These are phyloP conservation scores for Pluvialis apricaria DNA, from an alignment of 2,113 vertebrate genomes.

Conservation along the genomic window DNA sequence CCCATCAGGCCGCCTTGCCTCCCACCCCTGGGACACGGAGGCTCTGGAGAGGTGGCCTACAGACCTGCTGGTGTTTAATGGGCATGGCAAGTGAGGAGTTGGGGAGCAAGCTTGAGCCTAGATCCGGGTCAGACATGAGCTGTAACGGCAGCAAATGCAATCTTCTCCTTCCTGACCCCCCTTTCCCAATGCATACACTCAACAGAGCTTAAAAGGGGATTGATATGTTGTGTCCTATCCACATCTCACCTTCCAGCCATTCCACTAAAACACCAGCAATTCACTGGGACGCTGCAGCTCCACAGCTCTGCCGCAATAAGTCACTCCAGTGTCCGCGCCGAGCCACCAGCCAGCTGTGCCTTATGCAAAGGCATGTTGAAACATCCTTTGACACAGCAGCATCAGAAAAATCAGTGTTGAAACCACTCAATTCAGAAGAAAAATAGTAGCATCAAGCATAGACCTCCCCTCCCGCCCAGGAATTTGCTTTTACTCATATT, in stretches of 20 bases:
- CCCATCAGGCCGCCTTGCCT: not conserved
- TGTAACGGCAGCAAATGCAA: not conserved
- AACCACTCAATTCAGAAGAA: not conserved
- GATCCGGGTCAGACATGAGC: not conserved
- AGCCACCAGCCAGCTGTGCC: not conserved
- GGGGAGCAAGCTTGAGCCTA: not conserved
- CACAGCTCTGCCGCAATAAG: not conserved
- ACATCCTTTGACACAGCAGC: not conserved
- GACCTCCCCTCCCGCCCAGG: not conserved
- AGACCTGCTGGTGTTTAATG: not conserved
- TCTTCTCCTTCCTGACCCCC: not conserved
- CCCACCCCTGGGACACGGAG: not conserved
- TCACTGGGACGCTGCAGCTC: not conserved
- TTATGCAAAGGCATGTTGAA: not conserved
- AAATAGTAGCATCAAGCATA: not conserved
- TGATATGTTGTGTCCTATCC: not conserved
- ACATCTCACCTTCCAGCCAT: not conserved
- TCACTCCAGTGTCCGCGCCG: accelerated
- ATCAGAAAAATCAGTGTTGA: not conserved
- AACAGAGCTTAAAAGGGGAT: not conserved
- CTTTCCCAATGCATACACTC: not conserved
- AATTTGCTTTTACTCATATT: not conserved
- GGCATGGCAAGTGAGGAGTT: accelerated
- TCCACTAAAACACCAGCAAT: not conserved
- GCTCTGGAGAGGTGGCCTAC: not conserved